phyloP scores from a whole-genome alignment of 2,888 invertebrate genomes.

The Sinohyriopsis cumingii region DNA sequence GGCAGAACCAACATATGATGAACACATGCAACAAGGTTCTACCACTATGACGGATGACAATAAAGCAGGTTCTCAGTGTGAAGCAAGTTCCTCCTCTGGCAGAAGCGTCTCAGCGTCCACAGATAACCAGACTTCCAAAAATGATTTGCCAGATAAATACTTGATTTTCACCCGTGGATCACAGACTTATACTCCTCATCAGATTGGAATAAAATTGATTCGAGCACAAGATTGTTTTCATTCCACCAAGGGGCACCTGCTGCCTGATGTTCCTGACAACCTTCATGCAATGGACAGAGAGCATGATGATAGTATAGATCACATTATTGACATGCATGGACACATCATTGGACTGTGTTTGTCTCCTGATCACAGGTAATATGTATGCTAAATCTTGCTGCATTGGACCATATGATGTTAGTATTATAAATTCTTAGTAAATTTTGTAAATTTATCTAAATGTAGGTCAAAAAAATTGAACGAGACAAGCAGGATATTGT shows the following conservation, averaged over 20 bases:
- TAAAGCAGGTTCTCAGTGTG: too few species aligned
- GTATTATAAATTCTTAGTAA: too few species aligned
- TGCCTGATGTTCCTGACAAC: constrained; percentile 57
- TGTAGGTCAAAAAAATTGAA: too few species aligned
- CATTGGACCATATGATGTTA: not conserved
- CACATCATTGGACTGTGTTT: constrained; percentile 91
- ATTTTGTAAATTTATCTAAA: too few species aligned
- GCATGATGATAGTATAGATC: constrained; percentile 80
- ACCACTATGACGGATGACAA: too few species aligned
- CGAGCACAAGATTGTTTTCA: constrained; percentile 75
- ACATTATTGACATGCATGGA: constrained; percentile 86
- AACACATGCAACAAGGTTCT: too few species aligned
- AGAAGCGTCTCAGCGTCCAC: not conserved
- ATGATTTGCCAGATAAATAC: constrained; percentile 75
- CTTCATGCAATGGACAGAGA: constrained; percentile 41
- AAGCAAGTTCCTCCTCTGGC: not conserved
- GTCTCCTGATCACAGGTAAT: constrained; percentile 84
- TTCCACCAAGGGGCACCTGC: constrained; percentile 30
- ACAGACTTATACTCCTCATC: constrained; percentile 88
- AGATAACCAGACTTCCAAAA: not conserved
- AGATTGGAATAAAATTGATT: constrained; percentile 81
- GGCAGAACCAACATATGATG: too few species aligned
- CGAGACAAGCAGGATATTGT: too few species aligned
- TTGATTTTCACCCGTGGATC: constrained; percentile 88
- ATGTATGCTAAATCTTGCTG: constrained; percentile 5